These are phyloP conservation scores for Gyps fulvus DNA, from an alignment of 2,113 vertebrate genomes.

Conservation along the genomic window DNA sequence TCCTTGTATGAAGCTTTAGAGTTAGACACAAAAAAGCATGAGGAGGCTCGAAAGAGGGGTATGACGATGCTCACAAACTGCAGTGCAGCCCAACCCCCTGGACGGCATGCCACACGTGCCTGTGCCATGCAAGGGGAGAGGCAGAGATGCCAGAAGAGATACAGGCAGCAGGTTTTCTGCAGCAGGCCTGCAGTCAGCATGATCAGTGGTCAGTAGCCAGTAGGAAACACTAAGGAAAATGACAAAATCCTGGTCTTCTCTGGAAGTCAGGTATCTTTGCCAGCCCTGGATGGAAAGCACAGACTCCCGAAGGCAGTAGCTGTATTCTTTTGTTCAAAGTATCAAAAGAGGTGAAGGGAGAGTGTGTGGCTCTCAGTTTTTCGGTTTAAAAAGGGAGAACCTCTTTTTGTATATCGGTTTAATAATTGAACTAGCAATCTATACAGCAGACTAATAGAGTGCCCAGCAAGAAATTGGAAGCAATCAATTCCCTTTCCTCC, in stretches of 20 bases:
- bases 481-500: not conserved
- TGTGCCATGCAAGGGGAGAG: not conserved
- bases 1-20: not conserved
- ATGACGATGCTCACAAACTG: not conserved
- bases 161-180: not conserved
- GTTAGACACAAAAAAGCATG: not conserved
- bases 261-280: not conserved
- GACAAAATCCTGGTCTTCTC: not conserved
- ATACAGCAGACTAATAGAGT: not conserved
- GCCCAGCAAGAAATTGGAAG: not conserved
- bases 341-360: not conserved
- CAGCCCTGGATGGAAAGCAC: not conserved
- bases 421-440: not conserved
- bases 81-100: not conserved
- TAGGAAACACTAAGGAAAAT: not conserved
- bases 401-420: not conserved
- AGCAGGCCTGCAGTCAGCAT: not conserved
- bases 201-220: not conserved
- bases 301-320: not conserved
- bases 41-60: not conserved
- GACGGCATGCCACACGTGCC: fast-evolving
- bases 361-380: not conserved
- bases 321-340: not conserved
- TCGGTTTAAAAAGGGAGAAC: not conserved
- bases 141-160: not conserved